Evolutionary conservation across 2,888 invertebrate species (phyloP).

Genomic region (Criorhina ranunculi): DNA sequence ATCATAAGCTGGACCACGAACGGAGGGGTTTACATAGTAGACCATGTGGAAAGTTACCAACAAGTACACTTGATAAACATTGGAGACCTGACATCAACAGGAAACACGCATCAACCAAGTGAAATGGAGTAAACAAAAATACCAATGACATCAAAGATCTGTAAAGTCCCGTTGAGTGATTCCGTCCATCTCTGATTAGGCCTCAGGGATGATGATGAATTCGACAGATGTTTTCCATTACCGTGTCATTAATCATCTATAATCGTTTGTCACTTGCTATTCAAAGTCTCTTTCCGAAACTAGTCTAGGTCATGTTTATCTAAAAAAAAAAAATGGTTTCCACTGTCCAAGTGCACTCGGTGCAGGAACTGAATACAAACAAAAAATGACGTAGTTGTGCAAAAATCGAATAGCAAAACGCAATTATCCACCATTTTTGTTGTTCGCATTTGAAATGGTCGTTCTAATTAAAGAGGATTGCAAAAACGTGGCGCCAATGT

Average conservation of each 20-base stretch:
- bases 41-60: too few species aligned
- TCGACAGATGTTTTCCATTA: conserved; percentile 18
- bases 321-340: conserved; percentile 10
- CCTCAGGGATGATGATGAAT: conserved; percentile 1
- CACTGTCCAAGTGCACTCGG: conserved; percentile 13
- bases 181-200: neutral
- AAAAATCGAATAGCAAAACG: neutral
- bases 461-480: conserved; percentile 56
- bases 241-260: conserved; percentile 21
- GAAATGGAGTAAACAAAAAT: neutral
- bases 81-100: neutral
- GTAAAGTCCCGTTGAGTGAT: neutral
- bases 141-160: neutral
- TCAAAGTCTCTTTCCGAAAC: conserved; percentile 12
- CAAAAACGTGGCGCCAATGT: conserved; percentile 71
- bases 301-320: conserved; percentile 16
- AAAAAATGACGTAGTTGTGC: neutral
- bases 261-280: neutral
- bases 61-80: neutral
- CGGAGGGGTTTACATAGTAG: neutral
- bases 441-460: conserved; percentile 5
- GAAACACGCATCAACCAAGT: neutral
- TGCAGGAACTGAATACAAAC: conserved; percentile 8
- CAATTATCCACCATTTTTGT: conserved; percentile 21
- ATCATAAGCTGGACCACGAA: neutral